phyloP scores from a whole-genome alignment of 1,140 invertebrate species.

The Ceratoteleas bidentatus region DNA sequence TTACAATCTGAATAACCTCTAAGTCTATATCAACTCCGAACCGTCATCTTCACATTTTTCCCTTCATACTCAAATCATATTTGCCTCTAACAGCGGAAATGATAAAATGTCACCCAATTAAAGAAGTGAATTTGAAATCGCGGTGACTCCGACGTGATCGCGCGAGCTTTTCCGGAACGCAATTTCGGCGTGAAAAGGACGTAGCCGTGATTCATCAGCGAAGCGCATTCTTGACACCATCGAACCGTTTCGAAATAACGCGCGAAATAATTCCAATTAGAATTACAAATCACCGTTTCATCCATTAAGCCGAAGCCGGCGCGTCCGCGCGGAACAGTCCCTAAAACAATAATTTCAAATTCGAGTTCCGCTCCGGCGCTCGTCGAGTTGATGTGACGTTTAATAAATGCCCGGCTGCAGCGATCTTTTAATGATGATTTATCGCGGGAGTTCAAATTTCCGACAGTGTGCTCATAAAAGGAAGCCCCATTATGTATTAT shows the following conservation, averaged over 20 bases:
- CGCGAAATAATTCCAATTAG: background rate
- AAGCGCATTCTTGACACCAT: background rate
- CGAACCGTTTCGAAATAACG: background rate
- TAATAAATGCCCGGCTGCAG: slow-evolving; percentile 9
- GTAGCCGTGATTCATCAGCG: background rate
- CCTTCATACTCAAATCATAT: too few species aligned
- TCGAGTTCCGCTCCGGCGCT: background rate
- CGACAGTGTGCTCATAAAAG: slow-evolving; percentile 12
- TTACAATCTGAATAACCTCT: too few species aligned
- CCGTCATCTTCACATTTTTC: too few species aligned
- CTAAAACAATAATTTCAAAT: background rate
- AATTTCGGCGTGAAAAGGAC: too few species aligned
- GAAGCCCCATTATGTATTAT: slow-evolving; percentile 3
- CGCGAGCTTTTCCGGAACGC: too few species aligned
- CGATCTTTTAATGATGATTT: slow-evolving; percentile 29
- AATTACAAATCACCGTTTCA: background rate
- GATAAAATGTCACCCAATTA: too few species aligned
- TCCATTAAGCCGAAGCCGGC: background rate
- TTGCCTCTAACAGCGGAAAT: too few species aligned
- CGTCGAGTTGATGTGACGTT: slow-evolving; percentile 3
- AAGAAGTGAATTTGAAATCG: too few species aligned
- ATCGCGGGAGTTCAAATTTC: slow-evolving; percentile 16
- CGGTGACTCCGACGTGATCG: too few species aligned
- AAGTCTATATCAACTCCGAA: too few species aligned
- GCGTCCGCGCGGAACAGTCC: background rate